Evolutionary conservation across 2,888 invertebrate species (phyloP), one percentile per base, ranked within the genome.

Genomic region (Dasypolia templi): DNA sequence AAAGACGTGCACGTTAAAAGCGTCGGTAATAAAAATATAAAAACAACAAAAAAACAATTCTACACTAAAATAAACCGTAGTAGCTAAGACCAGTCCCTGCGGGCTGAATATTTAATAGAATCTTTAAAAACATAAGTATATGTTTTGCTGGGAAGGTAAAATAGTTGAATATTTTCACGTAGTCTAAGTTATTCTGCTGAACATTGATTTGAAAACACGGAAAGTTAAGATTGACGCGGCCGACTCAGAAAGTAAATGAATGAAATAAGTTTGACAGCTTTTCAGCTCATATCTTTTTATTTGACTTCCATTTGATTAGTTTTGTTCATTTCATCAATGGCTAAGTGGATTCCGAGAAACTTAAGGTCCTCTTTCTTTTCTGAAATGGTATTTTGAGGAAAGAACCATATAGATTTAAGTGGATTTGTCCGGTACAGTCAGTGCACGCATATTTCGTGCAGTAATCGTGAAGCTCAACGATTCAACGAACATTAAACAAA

Each of bases 221-320:
- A 11, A 76, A 49, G 69, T 78, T 44, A 46, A 56, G 29, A 78
- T 62, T 32, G 55, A 62, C 78, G 7, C 32, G 17, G 3, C 32
- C 32, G 39, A 62, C 69, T 56, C 42, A n/a, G 26, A 35, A 62
- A 42, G 26, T 44, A 69, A 78, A 29, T 61, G 51, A 59, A 66
- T 22, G 32, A 56, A 69, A 62, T 68, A 61, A 75, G 4, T 68
- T 77, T 68, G 55, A 68, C 32, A 55, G 78, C 14, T 55, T 62
- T 61, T 77, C 22, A 61, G 53, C 6, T 32, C 32, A 26, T 77
- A 77, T 69, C 67, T 26, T 7, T 9, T 29, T 35, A 49, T 62
- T 61, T 29, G 44, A 53, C 77, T 66, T 55, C 19, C n/a, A 32
- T 63, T 63, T 68, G 46, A 76, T 56, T 46, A 55, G 35, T 62